Evolutionary conservation across 2,888 invertebrate species (phyloP).

Genomic region (Lepidocyrtinus sp.): DNA sequence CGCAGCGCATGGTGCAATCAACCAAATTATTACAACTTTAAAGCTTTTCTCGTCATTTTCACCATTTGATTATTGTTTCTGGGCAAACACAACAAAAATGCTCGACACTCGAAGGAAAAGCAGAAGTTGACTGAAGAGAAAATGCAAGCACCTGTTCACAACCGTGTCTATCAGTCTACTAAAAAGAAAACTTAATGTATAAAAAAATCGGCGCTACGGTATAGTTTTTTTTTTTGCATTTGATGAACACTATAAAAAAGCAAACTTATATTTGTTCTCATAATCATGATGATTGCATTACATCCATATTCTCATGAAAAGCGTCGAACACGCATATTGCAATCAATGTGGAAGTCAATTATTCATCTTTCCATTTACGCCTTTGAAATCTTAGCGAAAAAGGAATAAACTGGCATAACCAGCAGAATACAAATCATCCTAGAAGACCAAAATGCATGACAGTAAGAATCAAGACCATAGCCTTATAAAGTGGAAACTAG

Average conservation of each 20-base stretch:
- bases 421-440: conserved; percentile 50
- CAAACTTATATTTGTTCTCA: conserved; percentile 12
- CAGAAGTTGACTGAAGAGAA: too few species aligned
- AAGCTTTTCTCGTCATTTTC: too few species aligned
- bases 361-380: conserved; percentile 19
- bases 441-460: conserved; percentile 39
- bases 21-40: too few species aligned
- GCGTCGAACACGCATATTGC: not conserved
- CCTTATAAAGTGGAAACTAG: conserved; percentile 46
- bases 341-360: not conserved
- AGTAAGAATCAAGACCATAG: conserved; percentile 51
- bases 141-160: conserved; percentile 9
- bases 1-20: too few species aligned
- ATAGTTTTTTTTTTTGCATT: conserved; percentile 12
- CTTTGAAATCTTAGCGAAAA: conserved; percentile 44
- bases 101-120: too few species aligned
- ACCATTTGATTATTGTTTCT: too few species aligned
- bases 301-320: not conserved
- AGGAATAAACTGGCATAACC: conserved; percentile 46
- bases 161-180: conserved; percentile 23
- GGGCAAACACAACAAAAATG: too few species aligned
- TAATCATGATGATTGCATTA: conserved; percentile 2
- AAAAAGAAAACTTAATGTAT: conserved; percentile 11
- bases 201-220: conserved; percentile 17
- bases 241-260: not conserved